phyloP scores from a whole-genome alignment of 2,888 invertebrate species.

The Melieria omissa region DNA sequence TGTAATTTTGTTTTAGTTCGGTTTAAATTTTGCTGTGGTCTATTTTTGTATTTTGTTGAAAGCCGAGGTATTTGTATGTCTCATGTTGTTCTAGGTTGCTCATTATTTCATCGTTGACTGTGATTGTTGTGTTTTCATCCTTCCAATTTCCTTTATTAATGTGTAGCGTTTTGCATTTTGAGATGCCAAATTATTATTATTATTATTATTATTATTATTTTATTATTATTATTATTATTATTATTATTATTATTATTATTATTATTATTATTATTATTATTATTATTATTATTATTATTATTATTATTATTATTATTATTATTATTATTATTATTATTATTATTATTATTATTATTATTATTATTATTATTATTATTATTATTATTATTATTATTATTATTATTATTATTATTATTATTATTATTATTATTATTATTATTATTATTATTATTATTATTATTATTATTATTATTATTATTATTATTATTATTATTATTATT shows the following conservation, averaged over 20 bases:
- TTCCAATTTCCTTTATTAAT: no score
- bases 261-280: conserved; percentile 16
- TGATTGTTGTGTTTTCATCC: no score
- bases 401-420: conserved; percentile 16
- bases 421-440: conserved; percentile 16
- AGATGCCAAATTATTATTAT: neutral
- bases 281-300: conserved; percentile 16
- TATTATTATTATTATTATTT: conserved; percentile 15
- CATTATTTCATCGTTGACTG: no score
- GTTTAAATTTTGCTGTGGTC: no score
- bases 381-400: conserved; percentile 16
- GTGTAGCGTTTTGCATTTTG: no score
- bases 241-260: conserved; percentile 16
- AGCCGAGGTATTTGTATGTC: no score
- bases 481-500: conserved; percentile 16
- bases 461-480: no score
- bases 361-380: conserved; percentile 16
- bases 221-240: neutral
- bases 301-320: conserved; percentile 16
- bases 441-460: conserved; percentile 15
- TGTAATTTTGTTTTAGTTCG: no score
- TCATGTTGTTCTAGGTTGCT: no score
- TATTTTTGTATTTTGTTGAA: no score
- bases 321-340: conserved; percentile 15
- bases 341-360: conserved; percentile 16